Conservation (phyloP, 2,888 invertebrate genomes). For the Escarpia spicata region DNA sequence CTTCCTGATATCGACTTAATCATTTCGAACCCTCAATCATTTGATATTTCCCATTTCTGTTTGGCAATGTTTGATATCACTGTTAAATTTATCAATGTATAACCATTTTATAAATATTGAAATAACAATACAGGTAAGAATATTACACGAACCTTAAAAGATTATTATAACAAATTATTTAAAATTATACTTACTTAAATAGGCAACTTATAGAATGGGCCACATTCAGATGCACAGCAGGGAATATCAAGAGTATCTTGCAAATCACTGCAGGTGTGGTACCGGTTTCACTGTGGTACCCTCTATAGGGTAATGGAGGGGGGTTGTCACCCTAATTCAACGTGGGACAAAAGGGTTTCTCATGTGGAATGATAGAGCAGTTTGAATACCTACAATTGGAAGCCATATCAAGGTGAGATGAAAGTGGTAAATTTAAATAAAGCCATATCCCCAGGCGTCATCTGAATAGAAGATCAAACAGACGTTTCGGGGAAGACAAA, state of each 20-base stretch:
- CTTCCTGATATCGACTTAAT: neutral
- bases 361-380: neutral
- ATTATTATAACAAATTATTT: neutral
- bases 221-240: neutral
- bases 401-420: neutral
- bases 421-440: constrained; percentile 4
- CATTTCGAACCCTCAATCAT: neutral
- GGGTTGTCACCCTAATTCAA: neutral
- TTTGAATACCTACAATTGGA: neutral
- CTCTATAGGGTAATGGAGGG: neutral
- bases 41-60: neutral
- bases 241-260: neutral
- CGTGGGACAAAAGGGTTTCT: neutral
- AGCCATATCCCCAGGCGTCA: neutral
- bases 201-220: too few species aligned
- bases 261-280: neutral
- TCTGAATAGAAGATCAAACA: neutral
- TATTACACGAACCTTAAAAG: neutral
- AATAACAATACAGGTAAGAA: neutral
- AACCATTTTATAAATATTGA: neutral
- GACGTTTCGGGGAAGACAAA: too few species aligned
- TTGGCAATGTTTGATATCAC: too few species aligned
- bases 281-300: neutral
- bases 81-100: neutral
- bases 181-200: neutral